Evolutionary conservation across 37 sponge, comb jelly and placozoan species (phyloP), one percentile per base, ranked within the genome.

Genomic region (Cladorhizidae sp.): DNA sequence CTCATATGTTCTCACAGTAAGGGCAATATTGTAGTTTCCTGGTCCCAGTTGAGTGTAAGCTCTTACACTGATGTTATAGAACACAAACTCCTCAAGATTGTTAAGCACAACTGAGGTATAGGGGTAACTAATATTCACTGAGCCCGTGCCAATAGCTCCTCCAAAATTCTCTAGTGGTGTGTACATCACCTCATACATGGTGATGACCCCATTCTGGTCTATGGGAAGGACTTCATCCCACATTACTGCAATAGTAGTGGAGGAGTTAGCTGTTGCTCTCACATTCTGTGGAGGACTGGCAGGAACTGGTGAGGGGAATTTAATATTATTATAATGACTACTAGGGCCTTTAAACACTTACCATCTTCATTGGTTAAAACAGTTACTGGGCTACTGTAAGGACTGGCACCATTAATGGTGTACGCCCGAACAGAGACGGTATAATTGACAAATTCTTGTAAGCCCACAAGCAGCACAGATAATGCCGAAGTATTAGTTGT

Each of bases 371-470:
- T n/a, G n/a, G n/a, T 81, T 6, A 14, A 39, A 0, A 20, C 57
- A 51, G 23, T 57, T 20, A 77, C 39, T 2, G 25, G 52, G 26
- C 18, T 63, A 70, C 70, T 76, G 61, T 70, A 85, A 21, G 85
- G 78, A 42, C 85, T 78, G 22, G 85, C 58, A 11, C 78, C 85
- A 1, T 59, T 73, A 77, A 62, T 63, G 40, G 85, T 85, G 62
- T 69, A 76, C 32, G 85, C 85, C 70, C 85, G 33, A 22, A 85
- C 83, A 35, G 55, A 32, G 59, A 85, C 58, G 70, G n/a, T 67
- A 59, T 85, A 85, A 36, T 40, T 43, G 28, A 75, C 70, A 57
- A 41, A 75, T 61, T 85, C 85, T 40, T 77, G 85, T 26, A 85
- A 57, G 20, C 59, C 71, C 31, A 20, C 57, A 35, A 85, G 39